Evolutionary conservation across 2,888 invertebrate genomes (phyloP).

Genomic region (Serripes groenlandicus): DNA sequence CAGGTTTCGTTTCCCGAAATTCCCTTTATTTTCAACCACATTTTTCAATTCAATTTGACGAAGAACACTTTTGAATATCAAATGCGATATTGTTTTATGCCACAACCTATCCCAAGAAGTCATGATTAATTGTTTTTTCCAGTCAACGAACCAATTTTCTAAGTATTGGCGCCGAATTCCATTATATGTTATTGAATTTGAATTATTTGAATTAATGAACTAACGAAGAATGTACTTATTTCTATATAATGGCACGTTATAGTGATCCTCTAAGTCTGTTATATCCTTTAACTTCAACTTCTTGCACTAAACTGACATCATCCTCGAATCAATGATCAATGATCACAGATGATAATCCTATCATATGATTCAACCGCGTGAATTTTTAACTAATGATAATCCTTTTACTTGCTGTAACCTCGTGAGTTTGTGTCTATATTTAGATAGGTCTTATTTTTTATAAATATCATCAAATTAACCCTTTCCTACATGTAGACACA

Average conservation of each 20-base stretch:
- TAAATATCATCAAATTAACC: too few species aligned
- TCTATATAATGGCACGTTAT: background rate
- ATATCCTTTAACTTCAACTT: background rate
- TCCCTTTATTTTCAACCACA: background rate
- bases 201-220: too few species aligned
- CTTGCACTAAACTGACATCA: background rate
- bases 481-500: too few species aligned
- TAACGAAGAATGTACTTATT: too few species aligned
- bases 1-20: background rate
- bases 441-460: too few species aligned
- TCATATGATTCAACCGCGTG: too few species aligned
- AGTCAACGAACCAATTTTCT: background rate
- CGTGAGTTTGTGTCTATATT: too few species aligned
- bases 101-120: constrained; percentile 15
- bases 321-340: too few species aligned
- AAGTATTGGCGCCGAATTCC: background rate
- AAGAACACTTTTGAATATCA: constrained; percentile 2
- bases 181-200: background rate
- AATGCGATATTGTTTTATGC: constrained; percentile 8
- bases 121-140: background rate
- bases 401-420: too few species aligned
- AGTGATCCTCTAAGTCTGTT: background rate
- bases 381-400: too few species aligned
- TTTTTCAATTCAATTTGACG: constrained; percentile 15
- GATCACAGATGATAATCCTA: too few species aligned